A percentile compares a stretch with the other conserved stretches of the same genome.
Evolutionary conservation across 2,797 vertebrate species (phyloP).

Genomic region (Periparus ater): DNA sequence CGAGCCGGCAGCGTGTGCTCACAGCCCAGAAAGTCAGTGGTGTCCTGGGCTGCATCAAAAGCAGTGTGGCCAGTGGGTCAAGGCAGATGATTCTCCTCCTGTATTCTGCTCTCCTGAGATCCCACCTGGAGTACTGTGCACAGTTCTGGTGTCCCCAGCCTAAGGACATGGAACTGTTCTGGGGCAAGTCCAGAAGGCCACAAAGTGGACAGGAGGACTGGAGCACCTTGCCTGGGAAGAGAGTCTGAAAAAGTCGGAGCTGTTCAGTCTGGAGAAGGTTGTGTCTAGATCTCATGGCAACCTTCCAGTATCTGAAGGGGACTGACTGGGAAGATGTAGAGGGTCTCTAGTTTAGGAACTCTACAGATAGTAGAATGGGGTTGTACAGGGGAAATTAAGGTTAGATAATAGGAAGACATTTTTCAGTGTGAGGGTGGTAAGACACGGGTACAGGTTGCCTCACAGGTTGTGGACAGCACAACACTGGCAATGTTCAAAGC

Average conservation of each 20-base stretch:
- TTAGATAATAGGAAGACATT: background rate
- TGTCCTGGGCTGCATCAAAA: background rate
- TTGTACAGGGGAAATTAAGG: background rate
- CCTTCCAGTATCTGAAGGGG: background rate
- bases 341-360: background rate
- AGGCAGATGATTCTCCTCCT: background rate
- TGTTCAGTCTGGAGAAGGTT: background rate
- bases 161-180: background rate
- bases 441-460: background rate
- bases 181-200: background rate
- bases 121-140: too few species aligned
- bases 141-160: background rate
- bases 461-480: background rate
- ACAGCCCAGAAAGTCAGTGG: fast-evolving
- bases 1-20: fast-evolving
- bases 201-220: background rate
- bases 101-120: background rate
- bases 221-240: fast-evolving
- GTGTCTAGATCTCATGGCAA: background rate
- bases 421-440: background rate
- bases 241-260: fast-evolving
- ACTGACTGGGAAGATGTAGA: background rate
- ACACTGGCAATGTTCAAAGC: background rate
- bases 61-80: fast-evolving
- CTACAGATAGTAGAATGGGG: background rate